Evolutionary conservation across 2,113 vertebrate species (phyloP).

Genomic region (Psophia crepitans): DNA sequence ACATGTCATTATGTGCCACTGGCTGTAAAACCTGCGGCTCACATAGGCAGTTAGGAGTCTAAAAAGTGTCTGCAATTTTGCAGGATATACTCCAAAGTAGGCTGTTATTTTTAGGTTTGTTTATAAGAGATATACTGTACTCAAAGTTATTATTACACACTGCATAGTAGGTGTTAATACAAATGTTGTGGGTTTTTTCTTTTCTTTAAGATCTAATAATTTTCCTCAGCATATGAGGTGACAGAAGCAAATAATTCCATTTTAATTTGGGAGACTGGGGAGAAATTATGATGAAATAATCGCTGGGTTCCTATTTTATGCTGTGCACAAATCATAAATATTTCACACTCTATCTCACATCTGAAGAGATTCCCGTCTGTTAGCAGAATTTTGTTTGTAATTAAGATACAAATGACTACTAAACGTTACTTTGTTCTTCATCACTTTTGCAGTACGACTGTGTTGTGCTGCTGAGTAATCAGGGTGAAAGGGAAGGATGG

Average conservation of each 20-base stretch:
- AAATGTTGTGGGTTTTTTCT: neutral
- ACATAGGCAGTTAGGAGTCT: neutral
- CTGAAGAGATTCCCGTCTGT: neutral
- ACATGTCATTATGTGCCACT: neutral
- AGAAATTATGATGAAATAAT: neutral
- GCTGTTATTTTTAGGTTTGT: neutral
- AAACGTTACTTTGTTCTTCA: neutral
- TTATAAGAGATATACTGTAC: neutral
- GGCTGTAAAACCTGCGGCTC: neutral
- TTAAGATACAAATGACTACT: slow-evolving; percentile 24
- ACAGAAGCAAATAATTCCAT: slow-evolving; percentile 26
- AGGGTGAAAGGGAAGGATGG: neutral
- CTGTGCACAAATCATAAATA: slow-evolving; percentile 12
- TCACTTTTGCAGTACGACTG: neutral
- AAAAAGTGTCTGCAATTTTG: neutral
- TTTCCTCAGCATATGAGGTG: neutral
- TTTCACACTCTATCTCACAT: slow-evolving; percentile 16
- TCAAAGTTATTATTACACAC: neutral
- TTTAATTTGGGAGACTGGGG: slow-evolving; percentile 32
- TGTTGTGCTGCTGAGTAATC: accelerated
- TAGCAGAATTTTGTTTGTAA: slow-evolving; percentile 23
- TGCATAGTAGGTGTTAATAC: neutral
- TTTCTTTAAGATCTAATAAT: neutral
- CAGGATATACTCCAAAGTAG: neutral
- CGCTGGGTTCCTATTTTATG: neutral